phyloP scores from a whole-genome alignment of 2,797 vertebrate species.

The Buphagus erythrorhynchus region DNA sequence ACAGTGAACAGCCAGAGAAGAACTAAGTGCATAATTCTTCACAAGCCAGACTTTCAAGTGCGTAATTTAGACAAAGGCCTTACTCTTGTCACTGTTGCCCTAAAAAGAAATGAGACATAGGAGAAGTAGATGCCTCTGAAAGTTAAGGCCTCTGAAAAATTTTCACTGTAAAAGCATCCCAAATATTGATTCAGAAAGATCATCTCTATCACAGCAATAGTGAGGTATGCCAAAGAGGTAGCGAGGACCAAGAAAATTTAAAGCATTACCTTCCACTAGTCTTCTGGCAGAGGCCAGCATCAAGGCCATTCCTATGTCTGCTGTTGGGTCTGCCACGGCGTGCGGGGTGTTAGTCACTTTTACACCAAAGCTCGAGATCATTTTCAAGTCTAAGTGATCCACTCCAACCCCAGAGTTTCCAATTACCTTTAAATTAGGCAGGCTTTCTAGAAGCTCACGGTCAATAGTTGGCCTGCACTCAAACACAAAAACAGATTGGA shows the following conservation, averaged over 20 bases:
- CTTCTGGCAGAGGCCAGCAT: conserved; percentile 82
- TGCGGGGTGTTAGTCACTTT: conserved; percentile 81
- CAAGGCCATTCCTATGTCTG: conserved; percentile 81
- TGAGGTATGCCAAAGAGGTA: neutral
- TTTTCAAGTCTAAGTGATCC: conserved; percentile 80
- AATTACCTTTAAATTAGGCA: conserved; percentile 79
- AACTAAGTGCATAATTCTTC: neutral
- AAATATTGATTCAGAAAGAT: neutral
- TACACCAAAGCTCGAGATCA: conserved; percentile 79
- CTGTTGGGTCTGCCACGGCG: conserved; percentile 77
- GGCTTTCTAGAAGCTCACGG: conserved; percentile 68
- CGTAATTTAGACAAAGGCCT: neutral
- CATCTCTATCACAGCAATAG: neutral
- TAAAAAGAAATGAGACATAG: neutral
- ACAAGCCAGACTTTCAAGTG: neutral
- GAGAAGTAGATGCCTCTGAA: neutral
- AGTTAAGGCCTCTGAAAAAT: neutral
- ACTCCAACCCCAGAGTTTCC: conserved; percentile 80
- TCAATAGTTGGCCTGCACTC: conserved; percentile 37
- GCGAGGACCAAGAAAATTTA: neutral
- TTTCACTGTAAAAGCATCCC: neutral
- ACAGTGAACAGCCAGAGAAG: neutral
- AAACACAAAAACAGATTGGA: conserved; percentile 78
- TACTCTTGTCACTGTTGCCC: neutral
- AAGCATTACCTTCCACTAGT: conserved; percentile 77